phyloP scores from a whole-genome alignment of 2,888 invertebrate genomes.

The Melangyna quadrimaculata region DNA sequence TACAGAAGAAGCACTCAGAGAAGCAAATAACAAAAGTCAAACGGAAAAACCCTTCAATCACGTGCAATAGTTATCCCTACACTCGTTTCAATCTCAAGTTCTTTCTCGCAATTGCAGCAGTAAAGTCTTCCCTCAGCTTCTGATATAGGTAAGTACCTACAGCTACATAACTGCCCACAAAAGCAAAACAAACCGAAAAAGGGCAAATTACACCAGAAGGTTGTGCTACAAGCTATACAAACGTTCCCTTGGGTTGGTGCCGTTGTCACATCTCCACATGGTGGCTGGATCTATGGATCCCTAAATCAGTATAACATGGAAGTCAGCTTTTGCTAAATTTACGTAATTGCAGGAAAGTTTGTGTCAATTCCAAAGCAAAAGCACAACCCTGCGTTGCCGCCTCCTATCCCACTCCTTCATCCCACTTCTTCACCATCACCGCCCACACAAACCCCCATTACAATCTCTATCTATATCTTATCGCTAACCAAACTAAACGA shows the following conservation, averaged over 20 bases:
- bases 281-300: background rate
- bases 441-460: constrained; percentile 19
- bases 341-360: constrained; percentile 64
- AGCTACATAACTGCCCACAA: constrained; percentile 2
- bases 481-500: constrained; percentile 58
- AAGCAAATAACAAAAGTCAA: constrained; percentile 56
- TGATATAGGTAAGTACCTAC: too few relatives aligned
- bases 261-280: background rate
- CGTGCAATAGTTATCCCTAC: constrained; percentile 51
- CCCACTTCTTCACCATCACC: too few relatives aligned
- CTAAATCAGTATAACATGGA: constrained; percentile 5
- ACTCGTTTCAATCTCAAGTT: constrained; percentile 47
- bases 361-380: constrained; percentile 32
- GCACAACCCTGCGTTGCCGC: background rate
- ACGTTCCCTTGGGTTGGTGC: background rate
- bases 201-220: constrained; percentile 57
- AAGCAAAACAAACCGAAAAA: constrained; percentile 41
- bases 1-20: background rate
- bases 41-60: constrained; percentile 37
- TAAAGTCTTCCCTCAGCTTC: background rate
- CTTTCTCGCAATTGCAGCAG: constrained; percentile 51
- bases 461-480: constrained; percentile 48
- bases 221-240: constrained; percentile 8
- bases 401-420: background rate
- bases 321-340: constrained; percentile 38